These are phyloP conservation scores for Agrypnia vestita DNA, from an alignment of 1,140 invertebrate species.

Conservation along the genomic window DNA sequence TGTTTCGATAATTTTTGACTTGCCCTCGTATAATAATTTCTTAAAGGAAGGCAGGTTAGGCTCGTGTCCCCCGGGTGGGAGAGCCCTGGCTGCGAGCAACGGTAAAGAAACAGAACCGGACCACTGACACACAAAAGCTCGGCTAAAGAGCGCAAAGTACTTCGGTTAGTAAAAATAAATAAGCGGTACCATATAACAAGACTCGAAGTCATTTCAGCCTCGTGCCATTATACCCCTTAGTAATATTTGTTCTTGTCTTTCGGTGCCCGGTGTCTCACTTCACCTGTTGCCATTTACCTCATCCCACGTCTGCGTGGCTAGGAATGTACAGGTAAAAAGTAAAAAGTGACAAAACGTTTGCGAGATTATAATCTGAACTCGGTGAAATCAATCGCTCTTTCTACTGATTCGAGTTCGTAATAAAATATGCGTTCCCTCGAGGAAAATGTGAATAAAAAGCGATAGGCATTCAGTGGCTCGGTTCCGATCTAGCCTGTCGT, in stretches of 20 bases:
- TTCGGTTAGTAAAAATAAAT: not conserved
- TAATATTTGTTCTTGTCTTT: not conserved
- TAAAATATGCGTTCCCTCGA: not conserved
- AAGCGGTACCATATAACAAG: not conserved
- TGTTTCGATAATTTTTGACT: not conserved
- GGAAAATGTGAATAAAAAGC: conserved; percentile 6
- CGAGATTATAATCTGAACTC: not conserved
- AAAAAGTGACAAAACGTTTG: not conserved
- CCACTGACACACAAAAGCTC: conserved; percentile 40
- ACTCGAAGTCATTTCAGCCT: not conserved
- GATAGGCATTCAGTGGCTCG: not conserved
- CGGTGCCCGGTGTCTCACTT: not conserved
- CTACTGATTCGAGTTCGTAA: not conserved
- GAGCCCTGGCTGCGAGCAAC: conserved; percentile 29
- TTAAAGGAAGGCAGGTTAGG: no score
- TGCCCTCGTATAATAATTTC: not conserved
- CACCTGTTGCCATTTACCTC: conserved; percentile 17
- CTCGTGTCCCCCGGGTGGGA: not conserved
- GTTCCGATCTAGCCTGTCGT: conserved; percentile 27
- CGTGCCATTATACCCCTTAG: not conserved
- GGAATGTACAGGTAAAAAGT: not conserved
- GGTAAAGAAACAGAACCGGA: conserved; percentile 41
- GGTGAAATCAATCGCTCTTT: not conserved
- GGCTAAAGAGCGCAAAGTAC: not conserved
- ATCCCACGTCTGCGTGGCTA: not conserved